Conservation (phyloP, 1,140 invertebrate genomes). For the Ceratitis capitata region DNA sequence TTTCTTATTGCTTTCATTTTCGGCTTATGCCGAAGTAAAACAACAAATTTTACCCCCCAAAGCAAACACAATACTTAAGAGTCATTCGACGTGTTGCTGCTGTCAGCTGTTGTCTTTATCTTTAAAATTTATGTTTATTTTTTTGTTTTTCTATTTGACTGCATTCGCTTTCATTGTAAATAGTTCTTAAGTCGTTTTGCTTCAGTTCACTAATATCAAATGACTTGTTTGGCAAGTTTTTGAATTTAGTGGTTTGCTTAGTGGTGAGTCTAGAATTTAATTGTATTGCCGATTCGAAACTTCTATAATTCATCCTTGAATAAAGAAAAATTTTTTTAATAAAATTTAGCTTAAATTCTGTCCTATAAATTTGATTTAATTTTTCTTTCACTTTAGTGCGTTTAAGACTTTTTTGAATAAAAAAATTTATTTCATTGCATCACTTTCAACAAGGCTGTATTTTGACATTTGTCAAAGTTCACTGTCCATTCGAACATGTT, state of each 20-base stretch:
- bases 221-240: neutral
- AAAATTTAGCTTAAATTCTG: too few species aligned
- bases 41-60: neutral
- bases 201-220: constrained; percentile 25
- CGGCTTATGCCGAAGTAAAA: neutral
- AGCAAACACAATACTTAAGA: neutral
- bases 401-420: too few species aligned
- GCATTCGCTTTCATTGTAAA: too few species aligned
- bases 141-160: neutral
- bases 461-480: too few species aligned
- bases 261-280: neutral
- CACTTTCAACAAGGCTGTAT: too few species aligned
- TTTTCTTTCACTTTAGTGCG: too few species aligned
- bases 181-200: neutral
- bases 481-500: too few species aligned
- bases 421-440: too few species aligned
- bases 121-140: neutral
- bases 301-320: too few species aligned
- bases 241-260: neutral
- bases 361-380: too few species aligned
- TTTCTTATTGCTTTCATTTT: neutral
- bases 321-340: too few species aligned
- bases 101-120: neutral
- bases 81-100: neutral
- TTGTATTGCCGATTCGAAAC: too few species aligned